phyloP scores from a whole-genome alignment of 2,888 invertebrate species.

The Listrodromus nycthemerus region DNA sequence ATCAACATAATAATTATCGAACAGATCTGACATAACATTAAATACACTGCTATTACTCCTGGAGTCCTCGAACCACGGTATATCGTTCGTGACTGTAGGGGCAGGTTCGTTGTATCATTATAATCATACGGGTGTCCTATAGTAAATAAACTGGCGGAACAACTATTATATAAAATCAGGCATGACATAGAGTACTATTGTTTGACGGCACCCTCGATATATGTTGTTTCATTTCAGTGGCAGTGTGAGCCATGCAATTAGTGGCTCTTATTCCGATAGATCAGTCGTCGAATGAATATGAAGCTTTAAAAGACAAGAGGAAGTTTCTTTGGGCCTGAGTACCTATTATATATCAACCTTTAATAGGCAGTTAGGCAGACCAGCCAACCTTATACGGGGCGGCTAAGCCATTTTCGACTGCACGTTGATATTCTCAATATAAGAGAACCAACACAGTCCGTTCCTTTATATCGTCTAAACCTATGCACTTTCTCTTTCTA shows the following conservation, averaged over 20 bases:
- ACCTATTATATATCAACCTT: conserved; percentile 25
- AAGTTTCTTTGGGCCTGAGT: conserved; percentile 9
- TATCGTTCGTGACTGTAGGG: conserved; percentile 22
- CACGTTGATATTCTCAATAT: conserved; percentile 88
- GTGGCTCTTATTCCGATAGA: conserved; percentile 7
- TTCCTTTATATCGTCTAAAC: conserved; percentile 72
- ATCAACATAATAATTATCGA: conserved; percentile 42
- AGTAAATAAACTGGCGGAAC: conserved; percentile 28
- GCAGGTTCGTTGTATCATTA: conserved; percentile 19
- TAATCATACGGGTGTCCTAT: conserved; percentile 38
- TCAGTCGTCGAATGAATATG: conserved; percentile 44
- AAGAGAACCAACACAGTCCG: conserved; percentile 89
- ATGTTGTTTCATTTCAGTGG: conserved; percentile 52
- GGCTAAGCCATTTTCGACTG: conserved; percentile 76
- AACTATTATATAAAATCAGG: conserved; percentile 34
- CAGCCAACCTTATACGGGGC: conserved; percentile 46
- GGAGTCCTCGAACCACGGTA: not conserved
- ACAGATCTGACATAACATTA: conserved; percentile 45
- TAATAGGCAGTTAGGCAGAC: conserved; percentile 61
- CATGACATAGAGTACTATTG: conserved; percentile 6
- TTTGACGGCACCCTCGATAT: conserved; percentile 9
- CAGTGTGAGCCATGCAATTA: conserved; percentile 46
- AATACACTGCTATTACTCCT: conserved; percentile 2
- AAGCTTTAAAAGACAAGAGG: conserved; percentile 26
- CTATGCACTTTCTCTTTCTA: conserved; percentile 59